Base-by-base conservation (phyloP, 2,113 vertebrate genomes). In the Pseudorectes ferrugineus region DNA sequence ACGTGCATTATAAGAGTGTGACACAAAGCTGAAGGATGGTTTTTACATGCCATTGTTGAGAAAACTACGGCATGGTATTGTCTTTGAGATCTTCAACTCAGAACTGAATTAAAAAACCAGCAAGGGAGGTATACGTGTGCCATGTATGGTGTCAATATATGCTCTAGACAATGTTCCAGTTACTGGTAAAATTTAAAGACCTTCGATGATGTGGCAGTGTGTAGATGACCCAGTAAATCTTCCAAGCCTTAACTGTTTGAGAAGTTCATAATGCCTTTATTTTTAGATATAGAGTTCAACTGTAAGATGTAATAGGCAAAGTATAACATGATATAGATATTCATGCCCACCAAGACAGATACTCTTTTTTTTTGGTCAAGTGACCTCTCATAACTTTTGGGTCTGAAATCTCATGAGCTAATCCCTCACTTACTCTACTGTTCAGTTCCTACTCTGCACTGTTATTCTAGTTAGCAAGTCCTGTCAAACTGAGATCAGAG, bases 1-100 rank as follows among this genome's bases (percentile, higher is more conserved):
- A n/a, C 7, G 2, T 4, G 6, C 10, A 4, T 35, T 51, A 1
- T 13, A 52, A 63, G 15, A 61, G 26, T 4, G 2, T 24, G 35
- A 62, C 28, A 52, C 45, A 83, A 71, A 78, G 57, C 28, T 71
- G 29, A 85, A 61, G 5, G 21, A 36, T 4, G 48, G 14, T 11
- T 46, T 88, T 68, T 14, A 88, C 9, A 46, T 21, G 12, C 17
- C 26, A 22, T 5, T 36, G 11, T 38, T 24, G 43, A 61, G 63
- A 86, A 66, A 28, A 72, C 12, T 12, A 51, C 10, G 10, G 7
- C 7, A 43, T 49, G 17, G 33, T 29, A n/a, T 7, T 24, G 11
- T 40, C n/a, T 74, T 52, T 33, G 40, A 88, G n/a, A 38, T 54
- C 35, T 83, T 72, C 54, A 77, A 62, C 22, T 65, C 68, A 65